Conservation (phyloP, 2,888 invertebrate species). For the Eupithecia centaureata region DNA sequence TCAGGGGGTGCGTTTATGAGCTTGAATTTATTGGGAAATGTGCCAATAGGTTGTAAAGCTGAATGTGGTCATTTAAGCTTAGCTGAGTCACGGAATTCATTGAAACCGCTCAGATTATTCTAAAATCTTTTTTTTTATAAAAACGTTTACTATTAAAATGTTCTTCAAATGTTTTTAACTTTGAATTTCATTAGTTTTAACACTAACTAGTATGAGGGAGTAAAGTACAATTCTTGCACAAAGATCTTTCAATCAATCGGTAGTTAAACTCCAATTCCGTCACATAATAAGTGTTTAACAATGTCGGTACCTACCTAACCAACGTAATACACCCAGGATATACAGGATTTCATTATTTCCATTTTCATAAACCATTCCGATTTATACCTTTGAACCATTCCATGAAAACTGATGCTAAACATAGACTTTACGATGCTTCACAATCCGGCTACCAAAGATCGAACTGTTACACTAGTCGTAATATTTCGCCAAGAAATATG, state of each 20-base stretch:
- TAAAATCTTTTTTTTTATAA: not conserved
- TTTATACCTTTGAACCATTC: constrained; percentile 30
- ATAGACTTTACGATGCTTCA: constrained; percentile 33
- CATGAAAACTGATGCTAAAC: constrained; percentile 19
- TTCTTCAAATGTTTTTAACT: no score
- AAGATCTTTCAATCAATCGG: not conserved
- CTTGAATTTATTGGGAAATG: constrained; percentile 69
- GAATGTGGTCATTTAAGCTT: constrained; percentile 58
- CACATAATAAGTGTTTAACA: not conserved
- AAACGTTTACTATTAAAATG: no score
- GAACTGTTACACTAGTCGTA: constrained; percentile 43
- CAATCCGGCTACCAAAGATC: constrained; percentile 34
- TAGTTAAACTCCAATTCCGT: not conserved
- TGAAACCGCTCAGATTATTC: not conserved
- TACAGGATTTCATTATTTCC: not conserved
- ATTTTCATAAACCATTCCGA: constrained; percentile 4
- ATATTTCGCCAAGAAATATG: constrained; percentile 48
- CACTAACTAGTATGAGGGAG: no score
- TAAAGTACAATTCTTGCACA: not conserved
- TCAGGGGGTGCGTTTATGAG: constrained; percentile 70
- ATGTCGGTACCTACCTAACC: not conserved
- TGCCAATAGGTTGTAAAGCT: constrained; percentile 71
- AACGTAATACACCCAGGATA: not conserved
- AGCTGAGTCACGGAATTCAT: constrained; percentile 22
- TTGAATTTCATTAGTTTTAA: no score